Base-by-base conservation (phyloP, 2,888 invertebrate species). In the Acleris holmiana region DNA sequence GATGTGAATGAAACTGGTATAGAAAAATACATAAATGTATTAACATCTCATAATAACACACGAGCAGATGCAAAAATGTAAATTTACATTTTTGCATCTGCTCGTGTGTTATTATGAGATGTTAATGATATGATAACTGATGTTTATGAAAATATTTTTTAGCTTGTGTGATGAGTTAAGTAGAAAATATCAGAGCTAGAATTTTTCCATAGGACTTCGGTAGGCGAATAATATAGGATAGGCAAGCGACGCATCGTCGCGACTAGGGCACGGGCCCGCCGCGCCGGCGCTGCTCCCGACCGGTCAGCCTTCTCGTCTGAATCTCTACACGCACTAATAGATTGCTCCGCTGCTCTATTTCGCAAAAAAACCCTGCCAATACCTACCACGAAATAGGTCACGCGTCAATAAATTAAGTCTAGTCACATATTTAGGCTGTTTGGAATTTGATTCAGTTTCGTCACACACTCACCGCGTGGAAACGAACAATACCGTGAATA, bases 231-330 rank as follows among this genome's bases (percentile, higher is more conserved):
- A 2, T 29, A 8, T 74, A 73, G 73, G 71, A 71, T 69, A 74
- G 76, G 78, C 78, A 75, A 83, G 77, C 79, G 79, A 71, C 79
- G 74, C 73, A 61, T 69, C 76, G 82, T 76, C 83, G 83, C 79
- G 82, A 73, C 78, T 70, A 71, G 65, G 73, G 78, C 78, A 35
- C 35, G 13, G 71, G 76, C 77, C 78, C 76, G 67, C 68, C 72
- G 73, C 71, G 76, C 74, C 80, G 76, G 74, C 69, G 65, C 55
- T 53, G 63, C 35, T 61, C 64, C 56, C 19, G 65, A 59, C 65
- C 59, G 65, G 54, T 50, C 65, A 55, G 47, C 56, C 55, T 55
- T 17, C 53, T 48, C 19, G 63, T 47, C 57, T 63, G 64, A 46
- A 35, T 64, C 58, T 64, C 59, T 58, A 53, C 49, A 65, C 65